Percentiles rank a stretch among this genome's conserved stretches.
Conservation (phyloP, 2,888 invertebrate species). For the Xestobium rufovillosum region DNA sequence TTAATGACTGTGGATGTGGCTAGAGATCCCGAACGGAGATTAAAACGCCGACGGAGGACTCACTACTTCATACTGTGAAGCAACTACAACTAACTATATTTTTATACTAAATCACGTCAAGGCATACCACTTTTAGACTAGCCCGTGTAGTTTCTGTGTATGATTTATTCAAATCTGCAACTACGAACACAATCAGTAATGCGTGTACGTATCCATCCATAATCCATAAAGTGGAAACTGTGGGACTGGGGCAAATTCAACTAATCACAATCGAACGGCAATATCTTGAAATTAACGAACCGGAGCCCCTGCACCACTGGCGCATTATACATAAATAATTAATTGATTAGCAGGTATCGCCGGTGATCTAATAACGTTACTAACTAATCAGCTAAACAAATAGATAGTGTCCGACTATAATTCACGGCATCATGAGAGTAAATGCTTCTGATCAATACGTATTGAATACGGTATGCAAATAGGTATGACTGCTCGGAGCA, state of each 20-base stretch:
- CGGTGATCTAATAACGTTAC: conserved; percentile 46
- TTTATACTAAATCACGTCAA: no score
- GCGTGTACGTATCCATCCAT: no score
- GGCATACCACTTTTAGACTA: no score
- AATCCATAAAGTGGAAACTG: no score
- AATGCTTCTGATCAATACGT: conserved; percentile 44
- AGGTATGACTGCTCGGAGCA: conserved; percentile 32
- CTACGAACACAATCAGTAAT: no score
- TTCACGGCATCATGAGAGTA: conserved; percentile 43
- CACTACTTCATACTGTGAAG: no score
- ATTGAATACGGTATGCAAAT: conserved; percentile 44
- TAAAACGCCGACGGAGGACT: no score
- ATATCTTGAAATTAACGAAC: conserved; percentile 42
- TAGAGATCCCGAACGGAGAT: no score
- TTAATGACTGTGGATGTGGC: no score
- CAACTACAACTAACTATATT: no score
- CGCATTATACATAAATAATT: conserved; percentile 45
- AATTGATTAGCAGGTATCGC: conserved; percentile 47
- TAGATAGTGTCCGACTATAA: conserved; percentile 46
- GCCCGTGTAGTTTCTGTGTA: no score
- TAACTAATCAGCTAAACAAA: conserved; percentile 47
- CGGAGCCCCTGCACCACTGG: conserved; percentile 28
- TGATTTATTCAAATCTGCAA: no score
- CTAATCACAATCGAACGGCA: conserved; percentile 32
- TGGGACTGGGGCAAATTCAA: conserved; percentile 18